Evolutionary conservation across 1,140 invertebrate species (phyloP).

Genomic region (Drosophila pseudoobscura): DNA sequence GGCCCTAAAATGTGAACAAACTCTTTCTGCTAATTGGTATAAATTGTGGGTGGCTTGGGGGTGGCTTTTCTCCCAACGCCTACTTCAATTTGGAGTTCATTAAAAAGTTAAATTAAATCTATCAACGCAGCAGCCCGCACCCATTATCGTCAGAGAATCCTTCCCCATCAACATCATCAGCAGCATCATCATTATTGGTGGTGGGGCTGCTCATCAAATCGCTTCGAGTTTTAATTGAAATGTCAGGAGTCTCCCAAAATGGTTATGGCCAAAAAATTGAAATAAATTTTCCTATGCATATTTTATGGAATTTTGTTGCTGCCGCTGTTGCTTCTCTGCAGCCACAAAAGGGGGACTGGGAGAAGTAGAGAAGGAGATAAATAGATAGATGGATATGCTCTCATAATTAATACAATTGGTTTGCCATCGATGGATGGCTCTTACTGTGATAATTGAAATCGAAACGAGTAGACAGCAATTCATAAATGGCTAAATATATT

Average conservation of each 20-base stretch:
- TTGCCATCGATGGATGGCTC: constrained; percentile 4
- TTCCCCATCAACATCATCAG: constrained; percentile 22
- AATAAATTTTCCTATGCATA: constrained; percentile 45
- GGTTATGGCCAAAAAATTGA: constrained; percentile 44
- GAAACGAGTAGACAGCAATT: neutral
- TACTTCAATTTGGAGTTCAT: constrained; percentile 44
- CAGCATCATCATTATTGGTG: constrained; percentile 11
- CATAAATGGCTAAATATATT: constrained; percentile 7
- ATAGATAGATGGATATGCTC: constrained; percentile 2
- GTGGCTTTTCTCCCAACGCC: neutral
- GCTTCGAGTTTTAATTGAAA: constrained; percentile 55
- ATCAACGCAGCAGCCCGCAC: constrained; percentile 18
- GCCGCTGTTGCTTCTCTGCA: constrained; percentile 8
- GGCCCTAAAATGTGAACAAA: neutral
- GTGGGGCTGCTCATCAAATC: constrained; percentile 27
- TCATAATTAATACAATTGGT: constrained; percentile 44
- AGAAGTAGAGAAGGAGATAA: constrained; percentile 11
- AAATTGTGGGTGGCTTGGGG: constrained; percentile 25
- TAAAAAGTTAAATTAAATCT: constrained; percentile 77
- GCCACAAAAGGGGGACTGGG: neutral
- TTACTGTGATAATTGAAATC: constrained; percentile 8
- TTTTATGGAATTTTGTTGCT: constrained; percentile 48
- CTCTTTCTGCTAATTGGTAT: constrained; percentile 56
- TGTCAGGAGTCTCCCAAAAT: constrained; percentile 51
- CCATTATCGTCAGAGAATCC: constrained; percentile 15